Conservation (phyloP, 2,113 vertebrate species). For the Malurus melanocephalus region DNA sequence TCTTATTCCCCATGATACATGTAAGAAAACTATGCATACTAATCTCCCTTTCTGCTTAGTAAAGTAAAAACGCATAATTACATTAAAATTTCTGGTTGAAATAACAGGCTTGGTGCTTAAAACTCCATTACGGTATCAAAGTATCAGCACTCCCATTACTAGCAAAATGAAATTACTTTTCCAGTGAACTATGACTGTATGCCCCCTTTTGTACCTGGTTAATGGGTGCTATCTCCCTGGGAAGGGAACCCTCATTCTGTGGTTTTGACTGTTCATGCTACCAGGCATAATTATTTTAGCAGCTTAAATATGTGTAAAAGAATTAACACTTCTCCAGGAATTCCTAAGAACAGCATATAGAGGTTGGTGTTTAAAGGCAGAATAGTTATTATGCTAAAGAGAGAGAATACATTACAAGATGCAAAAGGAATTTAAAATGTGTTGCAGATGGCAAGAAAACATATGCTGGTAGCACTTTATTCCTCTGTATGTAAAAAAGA, state of each 20-base stretch:
- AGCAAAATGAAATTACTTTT: constrained; percentile 49
- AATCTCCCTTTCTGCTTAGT: constrained; percentile 43
- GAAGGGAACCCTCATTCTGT: constrained; percentile 7
- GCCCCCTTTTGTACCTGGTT: constrained; percentile 35
- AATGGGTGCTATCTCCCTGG: constrained; percentile 32
- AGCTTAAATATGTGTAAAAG: constrained; percentile 22
- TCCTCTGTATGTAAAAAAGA: neutral
- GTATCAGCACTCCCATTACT: constrained; percentile 47
- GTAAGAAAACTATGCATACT: constrained; percentile 27
- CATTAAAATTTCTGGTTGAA: constrained; percentile 57
- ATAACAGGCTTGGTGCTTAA: constrained; percentile 48
- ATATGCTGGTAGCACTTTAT: neutral
- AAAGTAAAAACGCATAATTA: constrained; percentile 57
- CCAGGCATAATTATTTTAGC: constrained; percentile 24
- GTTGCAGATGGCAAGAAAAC: constrained; percentile 23
- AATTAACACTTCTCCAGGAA: constrained; percentile 24
- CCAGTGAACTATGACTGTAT: constrained; percentile 26
- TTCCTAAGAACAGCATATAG: neutral
- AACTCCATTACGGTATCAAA: constrained; percentile 49
- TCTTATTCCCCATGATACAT: neutral
- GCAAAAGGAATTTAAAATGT: constrained; percentile 25
- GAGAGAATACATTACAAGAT: constrained; percentile 14
- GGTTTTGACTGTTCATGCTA: neutral
- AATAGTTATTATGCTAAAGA: constrained; percentile 17
- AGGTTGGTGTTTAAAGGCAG: constrained; percentile 22